Evolutionary conservation across 2,113 vertebrate species (phyloP).

Genomic region (Oreochromis spilurus): DNA sequence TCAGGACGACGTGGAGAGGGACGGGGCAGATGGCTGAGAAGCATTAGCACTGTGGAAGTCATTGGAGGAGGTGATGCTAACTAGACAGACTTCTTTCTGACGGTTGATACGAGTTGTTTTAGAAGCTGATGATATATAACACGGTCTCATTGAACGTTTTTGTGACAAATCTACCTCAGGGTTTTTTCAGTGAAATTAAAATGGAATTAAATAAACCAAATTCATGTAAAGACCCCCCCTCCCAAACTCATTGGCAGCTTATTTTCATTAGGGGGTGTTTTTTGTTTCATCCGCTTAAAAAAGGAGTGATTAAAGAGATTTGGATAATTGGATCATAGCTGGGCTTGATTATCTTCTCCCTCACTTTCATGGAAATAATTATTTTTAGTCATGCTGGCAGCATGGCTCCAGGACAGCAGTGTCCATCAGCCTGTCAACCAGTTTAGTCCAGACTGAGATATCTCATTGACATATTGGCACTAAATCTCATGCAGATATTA

Average conservation of each 20-base stretch:
- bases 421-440: not conserved
- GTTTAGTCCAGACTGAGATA: not conserved
- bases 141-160: not conserved
- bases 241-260: not conserved
- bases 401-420: not conserved
- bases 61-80: not conserved
- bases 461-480: not conserved
- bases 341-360: not conserved
- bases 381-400: not conserved
- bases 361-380: not conserved
- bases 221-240: not conserved
- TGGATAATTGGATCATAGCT: not conserved
- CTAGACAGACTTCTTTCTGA: not conserved
- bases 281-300: not conserved
- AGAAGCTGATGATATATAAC: not conserved
- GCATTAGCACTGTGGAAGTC: constrained; percentile 4
- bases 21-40: not conserved
- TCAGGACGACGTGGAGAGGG: constrained; percentile 14
- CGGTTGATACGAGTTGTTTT: not conserved
- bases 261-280: not conserved
- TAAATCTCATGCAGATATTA: not conserved
- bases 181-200: not conserved
- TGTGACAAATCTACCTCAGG: not conserved
- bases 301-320: not conserved
- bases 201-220: not conserved